Base-by-base conservation (phyloP, 2,888 invertebrate species). In the Maniola hyperantus region DNA sequence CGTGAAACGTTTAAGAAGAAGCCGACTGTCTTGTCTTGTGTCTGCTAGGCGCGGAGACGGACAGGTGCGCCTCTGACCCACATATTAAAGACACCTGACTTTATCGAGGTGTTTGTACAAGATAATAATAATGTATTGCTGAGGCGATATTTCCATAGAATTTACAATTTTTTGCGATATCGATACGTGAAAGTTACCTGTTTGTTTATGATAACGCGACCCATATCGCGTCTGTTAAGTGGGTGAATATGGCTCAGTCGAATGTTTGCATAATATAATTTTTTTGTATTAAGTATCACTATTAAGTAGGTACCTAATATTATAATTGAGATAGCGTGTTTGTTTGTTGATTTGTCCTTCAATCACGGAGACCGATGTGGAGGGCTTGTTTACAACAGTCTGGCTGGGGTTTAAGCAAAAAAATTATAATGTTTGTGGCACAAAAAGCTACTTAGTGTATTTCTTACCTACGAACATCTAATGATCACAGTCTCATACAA, bases 11-110 rank as follows among this genome's bases (percentile, higher is more conserved):
- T n/a, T n/a, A 26, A 26, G 5, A 8, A 51, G 50, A 26, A 51
- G 50, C 5, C 20, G 50, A 13, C 26, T 11, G 20, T 50, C 11
- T 51, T 51, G 64, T 64, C 46, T 15, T 39, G 0, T 1, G 64
- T 50, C 18, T 39, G 64, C 46, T 6, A 2, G 64, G 33, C 15
- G 36, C 39, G 50, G 48, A 10, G 26, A 26, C 20, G 61, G 63
- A 75, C 78, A 80, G 81, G 80, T 83, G 83, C 76, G 83, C 75
- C 75, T 72, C 68, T 76, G 82, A 76, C 83, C 81, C 78, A 83
- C 81, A 79, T 81, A 73, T 69, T 70, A 51, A 13, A 11, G 26
- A 72, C 77, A 77, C 77, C 75, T 76, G 77, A 75, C 75, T 74
- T 72, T 79, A 79, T 80, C 76, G 67, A 71, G 73, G 64, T 78